These are phyloP conservation scores for Nezara viridula DNA, from an alignment of 2,888 invertebrate species.

Conservation along the genomic window DNA sequence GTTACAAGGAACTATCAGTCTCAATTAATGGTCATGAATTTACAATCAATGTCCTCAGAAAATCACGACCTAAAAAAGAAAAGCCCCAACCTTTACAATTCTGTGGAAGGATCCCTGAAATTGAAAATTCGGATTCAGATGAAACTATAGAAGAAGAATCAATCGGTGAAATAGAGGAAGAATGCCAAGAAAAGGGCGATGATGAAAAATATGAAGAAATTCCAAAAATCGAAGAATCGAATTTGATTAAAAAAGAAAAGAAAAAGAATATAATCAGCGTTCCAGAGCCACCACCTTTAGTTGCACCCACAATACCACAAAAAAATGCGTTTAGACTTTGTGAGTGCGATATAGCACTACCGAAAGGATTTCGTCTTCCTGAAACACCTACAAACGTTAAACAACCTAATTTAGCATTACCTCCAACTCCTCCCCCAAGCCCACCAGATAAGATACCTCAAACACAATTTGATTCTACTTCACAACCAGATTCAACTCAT, in stretches of 20 bases:
- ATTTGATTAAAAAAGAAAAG: neutral
- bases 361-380: conserved; percentile 28
- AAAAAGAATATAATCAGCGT: neutral
- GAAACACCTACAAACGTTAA: neutral
- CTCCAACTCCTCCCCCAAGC: neutral
- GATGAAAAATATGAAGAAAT: neutral
- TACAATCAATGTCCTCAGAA: conserved; percentile 64
- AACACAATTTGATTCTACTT: neutral
- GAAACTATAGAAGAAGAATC: neutral
- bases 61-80: conserved; percentile 60
- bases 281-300: neutral
- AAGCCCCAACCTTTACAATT: conserved; percentile 50
- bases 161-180: conserved; percentile 14
- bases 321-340: neutral
- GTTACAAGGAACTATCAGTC: conserved; percentile 65
- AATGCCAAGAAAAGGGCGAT: neutral
- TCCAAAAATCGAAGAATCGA: neutral
- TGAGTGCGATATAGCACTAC: conserved; percentile 17
- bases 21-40: conserved; percentile 64
- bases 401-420: neutral
- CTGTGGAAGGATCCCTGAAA: conserved; percentile 49
- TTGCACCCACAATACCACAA: neutral
- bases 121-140: conserved; percentile 53
- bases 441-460: conserved; percentile 43
- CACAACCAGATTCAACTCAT: conserved; percentile 61